Evolutionary conservation across 2,113 vertebrate genomes (phyloP).

Genomic region (Semnornis frantzii): DNA sequence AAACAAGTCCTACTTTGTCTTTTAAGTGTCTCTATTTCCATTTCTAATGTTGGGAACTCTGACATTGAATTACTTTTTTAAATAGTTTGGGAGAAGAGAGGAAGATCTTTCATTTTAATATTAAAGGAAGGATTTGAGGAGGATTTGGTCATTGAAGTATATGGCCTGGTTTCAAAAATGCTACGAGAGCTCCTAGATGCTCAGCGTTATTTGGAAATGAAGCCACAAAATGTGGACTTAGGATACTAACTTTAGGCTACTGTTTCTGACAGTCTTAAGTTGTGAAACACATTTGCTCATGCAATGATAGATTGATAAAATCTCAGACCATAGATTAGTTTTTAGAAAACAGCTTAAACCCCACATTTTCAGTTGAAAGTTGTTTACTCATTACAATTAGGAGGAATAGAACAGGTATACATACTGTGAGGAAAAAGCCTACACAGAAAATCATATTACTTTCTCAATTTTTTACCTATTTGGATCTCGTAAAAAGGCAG

Average conservation of each 20-base stretch:
- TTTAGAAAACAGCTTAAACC: not conserved
- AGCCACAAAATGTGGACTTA: conserved; percentile 65
- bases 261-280: conserved; percentile 54
- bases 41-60: not conserved
- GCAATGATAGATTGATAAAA: not conserved
- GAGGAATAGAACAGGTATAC: not conserved
- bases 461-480: conserved; percentile 31
- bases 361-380: not conserved
- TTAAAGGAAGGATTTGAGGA: conserved; percentile 1
- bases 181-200: conserved; percentile 16
- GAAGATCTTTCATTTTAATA: not conserved
- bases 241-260: conserved; percentile 62
- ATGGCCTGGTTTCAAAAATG: not conserved
- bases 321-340: not conserved
- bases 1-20: not conserved
- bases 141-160: not conserved
- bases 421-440: not conserved
- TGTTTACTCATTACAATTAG: not conserved
- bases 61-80: not conserved
- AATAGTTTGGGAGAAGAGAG: not conserved
- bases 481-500: conserved; percentile 26
- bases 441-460: not conserved
- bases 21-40: not conserved
- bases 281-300: not conserved
- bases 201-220: conserved; percentile 52